Evolutionary conservation across 2,888 invertebrate genomes (phyloP).

Genomic region (Diarsia brunnea): DNA sequence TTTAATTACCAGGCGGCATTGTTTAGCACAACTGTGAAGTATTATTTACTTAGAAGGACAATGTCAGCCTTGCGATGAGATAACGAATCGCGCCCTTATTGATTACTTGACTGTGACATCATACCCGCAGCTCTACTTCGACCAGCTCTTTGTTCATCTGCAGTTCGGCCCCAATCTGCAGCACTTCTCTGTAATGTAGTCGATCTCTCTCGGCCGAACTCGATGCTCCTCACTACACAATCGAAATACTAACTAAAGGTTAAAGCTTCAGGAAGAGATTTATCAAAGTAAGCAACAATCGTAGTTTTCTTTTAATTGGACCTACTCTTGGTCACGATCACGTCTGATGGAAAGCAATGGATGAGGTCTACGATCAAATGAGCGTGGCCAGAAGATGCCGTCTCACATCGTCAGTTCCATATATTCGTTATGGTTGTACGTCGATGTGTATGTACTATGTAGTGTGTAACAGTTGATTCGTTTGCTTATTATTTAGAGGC

Average conservation of each 20-base stretch:
- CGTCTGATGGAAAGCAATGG: too few relatives aligned
- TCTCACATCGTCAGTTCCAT: not conserved
- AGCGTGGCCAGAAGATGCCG: too few relatives aligned
- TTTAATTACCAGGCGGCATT: slow-evolving; percentile 12
- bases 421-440: not conserved
- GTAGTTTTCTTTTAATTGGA: too few relatives aligned
- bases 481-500: slow-evolving; percentile 40
- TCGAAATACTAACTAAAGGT: not conserved
- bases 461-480: slow-evolving; percentile 11
- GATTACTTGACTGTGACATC: slow-evolving; percentile 2
- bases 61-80: not conserved
- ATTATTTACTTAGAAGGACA: slow-evolving; percentile 5
- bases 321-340: too few relatives aligned
- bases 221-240: not conserved
- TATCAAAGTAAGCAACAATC: not conserved
- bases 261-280: not conserved
- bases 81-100: slow-evolving; percentile 9
- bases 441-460: not conserved
- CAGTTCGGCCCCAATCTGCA: not conserved
- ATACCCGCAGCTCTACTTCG: slow-evolving; percentile 4
- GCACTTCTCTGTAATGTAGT: not conserved
- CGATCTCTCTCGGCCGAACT: not conserved
- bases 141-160: slow-evolving; percentile 2
- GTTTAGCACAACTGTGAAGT: slow-evolving; percentile 1
- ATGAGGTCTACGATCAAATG: too few relatives aligned